Evolutionary conservation across 2,888 invertebrate genomes (phyloP).

Genomic region (Drosophila fulvimacula): DNA sequence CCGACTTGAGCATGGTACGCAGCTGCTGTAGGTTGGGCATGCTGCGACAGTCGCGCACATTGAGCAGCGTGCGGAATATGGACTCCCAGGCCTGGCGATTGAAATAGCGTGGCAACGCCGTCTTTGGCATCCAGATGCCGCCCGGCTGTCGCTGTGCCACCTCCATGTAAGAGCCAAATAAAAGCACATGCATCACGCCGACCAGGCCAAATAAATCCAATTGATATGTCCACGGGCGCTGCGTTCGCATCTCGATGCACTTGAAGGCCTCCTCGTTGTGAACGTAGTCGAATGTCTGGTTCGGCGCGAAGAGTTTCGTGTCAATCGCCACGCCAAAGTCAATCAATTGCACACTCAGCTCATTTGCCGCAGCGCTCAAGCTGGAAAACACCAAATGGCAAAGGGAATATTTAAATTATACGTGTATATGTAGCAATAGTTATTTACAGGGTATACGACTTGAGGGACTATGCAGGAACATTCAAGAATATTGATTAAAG

Average conservation of each 20-base stretch:
- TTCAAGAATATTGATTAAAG: too few species aligned
- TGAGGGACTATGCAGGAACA: background rate
- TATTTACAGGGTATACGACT: background rate
- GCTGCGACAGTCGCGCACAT: conserved; percentile 91
- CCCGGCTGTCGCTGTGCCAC: conserved; percentile 86
- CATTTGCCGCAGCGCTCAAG: conserved; percentile 84
- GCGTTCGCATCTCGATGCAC: conserved; percentile 96
- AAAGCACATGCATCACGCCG: conserved; percentile 93
- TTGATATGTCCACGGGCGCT: conserved; percentile 96
- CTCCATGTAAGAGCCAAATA: conserved; percentile 96
- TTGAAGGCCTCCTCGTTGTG: conserved; percentile 89
- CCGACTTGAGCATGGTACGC: conserved; percentile 79
- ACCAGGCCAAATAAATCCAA: conserved; percentile 96
- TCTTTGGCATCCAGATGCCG: conserved; percentile 81
- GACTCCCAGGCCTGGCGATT: conserved; percentile 91
- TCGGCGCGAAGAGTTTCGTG: conserved; percentile 92
- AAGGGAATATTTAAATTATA: background rate
- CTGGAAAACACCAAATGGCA: conserved; percentile 70
- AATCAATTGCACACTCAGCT: conserved; percentile 92
- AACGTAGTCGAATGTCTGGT: conserved; percentile 90
- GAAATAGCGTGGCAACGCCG: conserved; percentile 86
- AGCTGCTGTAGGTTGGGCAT: conserved; percentile 89
- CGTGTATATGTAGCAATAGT: background rate
- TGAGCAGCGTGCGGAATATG: conserved; percentile 92
- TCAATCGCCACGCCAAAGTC: conserved; percentile 98